Conservation (phyloP, 2,797 vertebrate species). For the Decapterus maruadsi region DNA sequence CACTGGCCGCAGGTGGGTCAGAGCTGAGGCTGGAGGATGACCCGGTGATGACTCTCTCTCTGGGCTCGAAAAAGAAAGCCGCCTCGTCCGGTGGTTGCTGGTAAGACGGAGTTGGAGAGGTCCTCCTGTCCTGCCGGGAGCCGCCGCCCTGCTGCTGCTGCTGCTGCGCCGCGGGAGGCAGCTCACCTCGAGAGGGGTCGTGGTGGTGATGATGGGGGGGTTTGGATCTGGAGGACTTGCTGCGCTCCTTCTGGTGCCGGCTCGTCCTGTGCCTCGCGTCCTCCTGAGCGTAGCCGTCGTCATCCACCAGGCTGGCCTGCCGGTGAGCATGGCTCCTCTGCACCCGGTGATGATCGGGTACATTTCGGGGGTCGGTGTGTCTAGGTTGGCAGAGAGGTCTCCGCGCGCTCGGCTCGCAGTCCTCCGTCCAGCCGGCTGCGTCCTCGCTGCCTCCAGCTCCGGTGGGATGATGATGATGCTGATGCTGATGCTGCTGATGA, state of each 20-base stretch:
- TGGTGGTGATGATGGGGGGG: slow-evolving; percentile 70
- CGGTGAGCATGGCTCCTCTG: slow-evolving; percentile 75
- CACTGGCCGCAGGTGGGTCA: slow-evolving; percentile 57
- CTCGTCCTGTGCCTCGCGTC: slow-evolving; percentile 69
- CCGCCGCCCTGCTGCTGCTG: slow-evolving; percentile 35
- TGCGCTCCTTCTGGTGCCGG: slow-evolving; percentile 69
- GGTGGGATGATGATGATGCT: slow-evolving; percentile 50
- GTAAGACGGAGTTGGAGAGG: slow-evolving; percentile 76
- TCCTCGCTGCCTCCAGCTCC: slow-evolving; percentile 68
- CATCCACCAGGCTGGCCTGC: slow-evolving; percentile 74
- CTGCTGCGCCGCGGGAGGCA: slow-evolving; percentile 53
- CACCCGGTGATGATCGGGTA: slow-evolving; percentile 72
- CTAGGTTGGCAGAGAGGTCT: slow-evolving; percentile 93
- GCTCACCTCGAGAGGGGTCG: slow-evolving; percentile 60
- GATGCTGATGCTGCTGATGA: slow-evolving; percentile 12
- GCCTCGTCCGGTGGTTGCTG: slow-evolving; percentile 78
- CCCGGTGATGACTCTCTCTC: slow-evolving; percentile 75
- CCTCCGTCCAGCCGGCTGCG: slow-evolving; percentile 81
- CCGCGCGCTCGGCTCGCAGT: slow-evolving; percentile 89
- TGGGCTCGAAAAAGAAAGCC: slow-evolving; percentile 83
- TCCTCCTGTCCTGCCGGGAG: slow-evolving; percentile 64
- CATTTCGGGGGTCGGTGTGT: slow-evolving; percentile 51
- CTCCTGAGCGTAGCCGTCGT: slow-evolving; percentile 78
- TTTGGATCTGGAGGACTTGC: slow-evolving; percentile 74
- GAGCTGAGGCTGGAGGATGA: slow-evolving; percentile 79